Evolutionary conservation across 2,797 vertebrate species (phyloP).

Genomic region (Galagoides demidoff): DNA sequence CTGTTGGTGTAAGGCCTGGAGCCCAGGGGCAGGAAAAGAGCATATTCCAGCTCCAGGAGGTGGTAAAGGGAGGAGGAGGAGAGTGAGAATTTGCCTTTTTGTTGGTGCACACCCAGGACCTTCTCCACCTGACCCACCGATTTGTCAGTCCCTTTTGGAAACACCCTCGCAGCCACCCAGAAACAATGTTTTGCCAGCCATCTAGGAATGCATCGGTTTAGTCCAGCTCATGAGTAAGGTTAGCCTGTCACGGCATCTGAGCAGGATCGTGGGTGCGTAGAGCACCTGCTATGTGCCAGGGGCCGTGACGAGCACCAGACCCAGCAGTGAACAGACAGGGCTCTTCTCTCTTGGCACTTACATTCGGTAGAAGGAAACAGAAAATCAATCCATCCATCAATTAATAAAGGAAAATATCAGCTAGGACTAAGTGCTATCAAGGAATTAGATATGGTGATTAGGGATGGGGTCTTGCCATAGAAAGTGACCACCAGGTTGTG

Average conservation of each 20-base stretch:
- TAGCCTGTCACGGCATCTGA: background rate
- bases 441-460: background rate
- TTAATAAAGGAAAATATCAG: background rate
- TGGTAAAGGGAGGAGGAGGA: no score
- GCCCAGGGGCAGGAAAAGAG: background rate
- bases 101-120: background rate
- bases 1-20: background rate
- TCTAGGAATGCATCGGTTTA: background rate
- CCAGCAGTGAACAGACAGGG: background rate
- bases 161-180: background rate
- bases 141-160: background rate
- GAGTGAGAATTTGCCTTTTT: background rate
- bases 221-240: background rate
- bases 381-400: background rate
- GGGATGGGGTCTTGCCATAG: background rate
- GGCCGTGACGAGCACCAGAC: background rate
- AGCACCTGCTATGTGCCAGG: background rate
- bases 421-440: background rate
- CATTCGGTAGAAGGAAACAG: background rate
- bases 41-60: background rate
- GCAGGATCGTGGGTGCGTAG: accelerated
- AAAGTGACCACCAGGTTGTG: background rate
- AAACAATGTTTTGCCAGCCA: background rate
- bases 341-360: background rate
- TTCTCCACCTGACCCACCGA: background rate